Percentiles rank a stretch among this genome's conserved stretches.
phyloP scores from a whole-genome alignment of 92 coral and sea anemone genomes.

The Pocillopora meandrina region DNA sequence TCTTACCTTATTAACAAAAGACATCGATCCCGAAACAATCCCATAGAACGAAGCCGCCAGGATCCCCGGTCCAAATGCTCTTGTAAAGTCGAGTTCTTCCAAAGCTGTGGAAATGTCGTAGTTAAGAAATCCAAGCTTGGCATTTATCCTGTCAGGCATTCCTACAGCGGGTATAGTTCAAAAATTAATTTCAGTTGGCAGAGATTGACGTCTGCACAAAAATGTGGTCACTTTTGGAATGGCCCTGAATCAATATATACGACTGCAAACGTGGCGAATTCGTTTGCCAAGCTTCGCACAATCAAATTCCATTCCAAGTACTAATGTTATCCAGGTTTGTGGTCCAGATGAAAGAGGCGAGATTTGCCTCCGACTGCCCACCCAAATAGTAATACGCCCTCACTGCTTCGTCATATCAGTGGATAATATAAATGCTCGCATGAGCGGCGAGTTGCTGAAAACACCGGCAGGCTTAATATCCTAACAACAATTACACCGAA shows the following conservation, averaged over 20 bases:
- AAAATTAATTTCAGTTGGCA: not conserved
- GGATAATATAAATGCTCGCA: too few relatives aligned
- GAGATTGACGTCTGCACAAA: not conserved
- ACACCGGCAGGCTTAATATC: too few relatives aligned
- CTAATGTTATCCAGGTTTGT: too few relatives aligned
- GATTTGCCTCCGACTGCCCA: too few relatives aligned
- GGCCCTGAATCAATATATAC: not conserved
- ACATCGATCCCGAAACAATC: slow-evolving; percentile 82
- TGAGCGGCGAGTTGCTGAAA: too few relatives aligned
- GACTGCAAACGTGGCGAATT: too few relatives aligned
- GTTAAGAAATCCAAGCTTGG: slow-evolving; percentile 4
- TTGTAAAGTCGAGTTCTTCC: slow-evolving; percentile 53
- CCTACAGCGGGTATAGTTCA: not conserved
- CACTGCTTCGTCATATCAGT: too few relatives aligned
- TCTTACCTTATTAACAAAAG: slow-evolving; percentile 79
- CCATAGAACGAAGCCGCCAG: slow-evolving; percentile 85
- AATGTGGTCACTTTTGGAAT: not conserved
- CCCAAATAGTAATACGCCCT: too few relatives aligned
- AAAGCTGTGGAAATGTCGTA: slow-evolving; percentile 45
- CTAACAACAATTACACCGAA: too few relatives aligned
- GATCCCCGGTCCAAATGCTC: slow-evolving; percentile 72
- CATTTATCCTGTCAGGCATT: slow-evolving; percentile 18
- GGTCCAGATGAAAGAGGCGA: too few relatives aligned
- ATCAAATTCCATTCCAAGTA: too few relatives aligned
- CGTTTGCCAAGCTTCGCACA: too few relatives aligned